Conservation (phyloP, 2,113 vertebrate genomes). For the Tyto alba region DNA sequence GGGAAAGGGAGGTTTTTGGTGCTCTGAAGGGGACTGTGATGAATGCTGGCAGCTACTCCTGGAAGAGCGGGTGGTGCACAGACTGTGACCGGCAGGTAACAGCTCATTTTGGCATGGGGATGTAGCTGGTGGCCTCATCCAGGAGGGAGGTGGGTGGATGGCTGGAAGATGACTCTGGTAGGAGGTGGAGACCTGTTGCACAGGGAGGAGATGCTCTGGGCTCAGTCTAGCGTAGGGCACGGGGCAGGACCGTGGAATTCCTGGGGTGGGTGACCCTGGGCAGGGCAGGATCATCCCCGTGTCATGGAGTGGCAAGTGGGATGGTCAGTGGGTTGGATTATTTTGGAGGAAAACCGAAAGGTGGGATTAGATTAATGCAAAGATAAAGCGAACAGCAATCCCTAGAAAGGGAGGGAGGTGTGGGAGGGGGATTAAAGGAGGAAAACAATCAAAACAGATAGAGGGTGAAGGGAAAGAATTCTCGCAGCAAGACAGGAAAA, state of each 20-base stretch:
- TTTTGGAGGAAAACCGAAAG: not conserved
- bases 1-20: not conserved
- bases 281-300: not conserved
- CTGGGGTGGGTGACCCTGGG: not conserved
- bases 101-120: not conserved
- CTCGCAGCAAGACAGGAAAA: not conserved
- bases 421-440: not conserved
- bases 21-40: not conserved
- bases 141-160: not conserved
- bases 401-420: not conserved
- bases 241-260: fast-evolving
- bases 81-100: not conserved
- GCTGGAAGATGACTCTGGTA: not conserved
- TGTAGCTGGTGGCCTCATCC: not conserved
- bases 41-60: not conserved
- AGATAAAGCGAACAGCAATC: not conserved
- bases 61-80: not conserved
- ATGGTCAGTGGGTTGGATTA: not conserved
- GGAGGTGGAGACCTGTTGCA: not conserved
- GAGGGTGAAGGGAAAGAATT: not conserved
- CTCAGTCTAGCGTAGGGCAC: fast-evolving
- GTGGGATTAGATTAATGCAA: not conserved
- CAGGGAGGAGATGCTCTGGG: not conserved
- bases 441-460: not conserved
- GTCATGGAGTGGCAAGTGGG: fast-evolving